These are phyloP conservation scores for Drosophila sp. DNA, from an alignment of 1,140 invertebrate species.

Conservation along the genomic window DNA sequence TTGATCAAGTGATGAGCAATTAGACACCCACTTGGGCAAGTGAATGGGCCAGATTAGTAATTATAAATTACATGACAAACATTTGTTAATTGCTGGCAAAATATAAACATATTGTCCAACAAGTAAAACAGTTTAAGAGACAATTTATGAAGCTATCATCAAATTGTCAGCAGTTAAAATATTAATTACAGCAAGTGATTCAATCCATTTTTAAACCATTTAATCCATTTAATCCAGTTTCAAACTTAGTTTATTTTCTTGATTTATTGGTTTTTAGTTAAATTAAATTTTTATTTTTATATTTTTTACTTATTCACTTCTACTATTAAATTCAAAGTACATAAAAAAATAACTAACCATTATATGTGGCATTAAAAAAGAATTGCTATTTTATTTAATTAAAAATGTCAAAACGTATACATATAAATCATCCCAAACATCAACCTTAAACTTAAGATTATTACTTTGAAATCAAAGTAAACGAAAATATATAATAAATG, in stretches of 20 bases:
- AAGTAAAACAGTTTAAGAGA: conserved; percentile 15
- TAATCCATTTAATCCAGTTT: too few species aligned
- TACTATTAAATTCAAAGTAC: too few species aligned
- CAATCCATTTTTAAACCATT: background rate
- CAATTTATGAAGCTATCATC: background rate
- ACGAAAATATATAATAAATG: too few species aligned
- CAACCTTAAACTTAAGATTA: too few species aligned
- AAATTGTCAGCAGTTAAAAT: background rate
- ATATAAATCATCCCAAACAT: too few species aligned
- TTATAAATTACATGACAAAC: background rate
- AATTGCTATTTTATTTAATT: too few species aligned
- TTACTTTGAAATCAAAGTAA: too few species aligned
- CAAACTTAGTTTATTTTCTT: background rate
- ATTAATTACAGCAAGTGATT: background rate
- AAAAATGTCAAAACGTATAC: too few species aligned
- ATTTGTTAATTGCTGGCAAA: conserved; percentile 6
- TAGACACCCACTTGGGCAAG: conserved; percentile 20
- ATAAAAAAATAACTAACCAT: too few species aligned
- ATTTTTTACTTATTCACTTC: too few species aligned
- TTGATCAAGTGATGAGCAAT: conserved; percentile 25
- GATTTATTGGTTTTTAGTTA: too few species aligned
- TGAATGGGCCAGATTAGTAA: conserved; percentile 7
- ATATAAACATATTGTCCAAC: background rate
- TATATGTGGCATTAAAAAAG: too few species aligned
- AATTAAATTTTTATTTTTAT: background rate